Evolutionary conservation across 2,888 invertebrate species (phyloP).

Genomic region (Xestia ashworthii): DNA sequence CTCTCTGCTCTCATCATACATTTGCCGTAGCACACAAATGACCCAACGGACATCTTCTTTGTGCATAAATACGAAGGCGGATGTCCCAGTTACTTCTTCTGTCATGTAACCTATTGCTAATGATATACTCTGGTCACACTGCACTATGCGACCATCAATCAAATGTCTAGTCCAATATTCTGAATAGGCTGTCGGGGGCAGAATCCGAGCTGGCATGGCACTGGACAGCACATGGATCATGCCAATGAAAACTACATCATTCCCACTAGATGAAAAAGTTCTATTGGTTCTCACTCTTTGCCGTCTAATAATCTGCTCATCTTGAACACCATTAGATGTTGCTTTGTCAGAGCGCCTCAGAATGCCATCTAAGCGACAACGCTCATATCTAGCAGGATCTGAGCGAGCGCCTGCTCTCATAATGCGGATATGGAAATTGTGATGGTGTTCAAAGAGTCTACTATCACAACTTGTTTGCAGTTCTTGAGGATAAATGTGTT

Average conservation of each 20-base stretch:
- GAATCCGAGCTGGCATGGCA: constrained; percentile 90
- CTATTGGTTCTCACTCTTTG: constrained; percentile 89
- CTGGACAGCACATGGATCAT: constrained; percentile 92
- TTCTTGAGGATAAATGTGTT: constrained; percentile 92
- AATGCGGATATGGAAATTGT: constrained; percentile 91
- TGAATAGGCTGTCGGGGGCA: constrained; percentile 92
- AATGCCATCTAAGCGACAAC: constrained; percentile 93
- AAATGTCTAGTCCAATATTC: constrained; percentile 97
- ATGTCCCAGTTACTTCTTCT: constrained; percentile 96
- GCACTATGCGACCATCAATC: constrained; percentile 96
- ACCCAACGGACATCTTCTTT: constrained; percentile 97
- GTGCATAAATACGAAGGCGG: constrained; percentile 97
- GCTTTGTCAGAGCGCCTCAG: constrained; percentile 91
- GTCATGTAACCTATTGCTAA: constrained; percentile 97
- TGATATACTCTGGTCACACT: constrained; percentile 97
- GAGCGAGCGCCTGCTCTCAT: constrained; percentile 93
- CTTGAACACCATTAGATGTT: constrained; percentile 87
- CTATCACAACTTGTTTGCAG: constrained; percentile 81
- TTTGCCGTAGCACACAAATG: constrained; percentile 96
- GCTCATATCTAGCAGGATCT: constrained; percentile 93
- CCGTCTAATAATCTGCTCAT: constrained; percentile 87
- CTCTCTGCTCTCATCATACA: constrained; percentile 96
- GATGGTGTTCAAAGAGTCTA: constrained; percentile 84
- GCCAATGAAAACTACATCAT: constrained; percentile 93
- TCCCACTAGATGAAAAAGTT: constrained; percentile 90